These are phyloP conservation scores for Onthophagus sagittarius DNA, from an alignment of 2,888 invertebrate genomes.

Conservation along the genomic window DNA sequence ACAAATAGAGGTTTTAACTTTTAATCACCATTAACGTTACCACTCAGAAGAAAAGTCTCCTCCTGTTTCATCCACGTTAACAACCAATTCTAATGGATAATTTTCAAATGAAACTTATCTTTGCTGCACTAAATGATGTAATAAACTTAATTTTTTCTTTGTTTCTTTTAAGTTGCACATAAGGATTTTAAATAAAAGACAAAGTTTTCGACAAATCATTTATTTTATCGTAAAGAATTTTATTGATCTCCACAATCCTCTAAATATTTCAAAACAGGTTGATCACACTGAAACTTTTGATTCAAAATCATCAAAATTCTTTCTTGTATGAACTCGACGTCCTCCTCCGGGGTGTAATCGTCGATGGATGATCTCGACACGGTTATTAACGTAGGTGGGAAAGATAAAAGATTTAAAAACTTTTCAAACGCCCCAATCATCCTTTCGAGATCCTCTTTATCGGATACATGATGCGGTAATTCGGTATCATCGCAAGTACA, in stretches of 20 bases:
- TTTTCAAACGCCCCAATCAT: conserved; percentile 59
- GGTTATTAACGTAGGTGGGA: conserved; percentile 68
- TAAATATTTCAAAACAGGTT: conserved; percentile 52
- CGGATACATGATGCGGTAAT: conserved; percentile 79
- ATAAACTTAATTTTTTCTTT: too few relatives aligned
- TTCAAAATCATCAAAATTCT: conserved; percentile 59
- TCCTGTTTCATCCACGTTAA: too few relatives aligned
- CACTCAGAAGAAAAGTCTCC: too few relatives aligned
- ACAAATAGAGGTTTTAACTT: too few relatives aligned
- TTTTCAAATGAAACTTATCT: too few relatives aligned
- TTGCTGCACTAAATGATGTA: too few relatives aligned
- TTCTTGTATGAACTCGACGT: conserved; percentile 76
- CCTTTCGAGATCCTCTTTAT: conserved; percentile 60
- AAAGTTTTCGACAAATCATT: too few relatives aligned
- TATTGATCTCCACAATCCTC: conserved; percentile 28
- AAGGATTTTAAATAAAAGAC: too few relatives aligned
- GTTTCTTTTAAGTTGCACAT: too few relatives aligned
- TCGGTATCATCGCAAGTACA: conserved; percentile 84
- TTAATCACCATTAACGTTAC: too few relatives aligned
- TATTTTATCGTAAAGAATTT: background rate
- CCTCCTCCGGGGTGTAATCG: conserved; percentile 82
- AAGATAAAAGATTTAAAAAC: conserved; percentile 58
- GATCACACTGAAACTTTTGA: conserved; percentile 52
- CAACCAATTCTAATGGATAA: too few relatives aligned
- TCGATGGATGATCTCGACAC: conserved; percentile 82